Percentiles rank a stretch among this genome's conserved stretches.
Conservation (phyloP, 2,113 vertebrate species). For the Rana temporaria region DNA sequence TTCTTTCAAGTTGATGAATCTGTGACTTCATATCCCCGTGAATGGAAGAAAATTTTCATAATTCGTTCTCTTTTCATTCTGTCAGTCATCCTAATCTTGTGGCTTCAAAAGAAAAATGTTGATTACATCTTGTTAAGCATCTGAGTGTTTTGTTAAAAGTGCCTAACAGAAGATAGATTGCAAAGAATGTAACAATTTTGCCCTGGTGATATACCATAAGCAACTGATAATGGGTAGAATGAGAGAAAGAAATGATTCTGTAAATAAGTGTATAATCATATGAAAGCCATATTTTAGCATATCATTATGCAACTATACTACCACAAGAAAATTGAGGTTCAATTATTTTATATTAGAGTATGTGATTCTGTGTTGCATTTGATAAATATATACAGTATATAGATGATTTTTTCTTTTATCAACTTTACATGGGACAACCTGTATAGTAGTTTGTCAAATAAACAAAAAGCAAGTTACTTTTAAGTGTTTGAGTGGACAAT, state of each 20-base stretch:
- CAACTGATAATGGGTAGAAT: conserved; percentile 8
- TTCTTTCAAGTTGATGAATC: conserved; percentile 47
- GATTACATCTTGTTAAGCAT: conserved; percentile 52
- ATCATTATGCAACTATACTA: neutral
- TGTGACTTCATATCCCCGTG: conserved; percentile 50
- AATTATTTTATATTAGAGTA: too few species aligned
- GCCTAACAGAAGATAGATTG: conserved; percentile 16
- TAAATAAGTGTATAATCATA: neutral
- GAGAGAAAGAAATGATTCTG: conserved; percentile 9
- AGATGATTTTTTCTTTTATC: too few species aligned
- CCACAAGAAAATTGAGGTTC: too few species aligned
- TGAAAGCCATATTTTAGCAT: neutral
- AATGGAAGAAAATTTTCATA: conserved; percentile 50
- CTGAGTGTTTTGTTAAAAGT: conserved; percentile 31
- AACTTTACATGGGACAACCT: too few species aligned
- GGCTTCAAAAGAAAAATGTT: conserved; percentile 50
- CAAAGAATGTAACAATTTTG: conserved; percentile 22
- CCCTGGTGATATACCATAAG: conserved; percentile 25
- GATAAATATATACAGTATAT: too few species aligned
- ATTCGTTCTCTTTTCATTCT: conserved; percentile 40
- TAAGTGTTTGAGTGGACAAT: too few species aligned
- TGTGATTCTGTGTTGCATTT: too few species aligned
- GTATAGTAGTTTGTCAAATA: too few species aligned
- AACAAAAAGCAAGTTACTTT: too few species aligned
- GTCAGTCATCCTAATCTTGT: conserved; percentile 50